Evolutionary conservation across 2,113 vertebrate genomes (phyloP).

Genomic region (Dinomys branickii): DNA sequence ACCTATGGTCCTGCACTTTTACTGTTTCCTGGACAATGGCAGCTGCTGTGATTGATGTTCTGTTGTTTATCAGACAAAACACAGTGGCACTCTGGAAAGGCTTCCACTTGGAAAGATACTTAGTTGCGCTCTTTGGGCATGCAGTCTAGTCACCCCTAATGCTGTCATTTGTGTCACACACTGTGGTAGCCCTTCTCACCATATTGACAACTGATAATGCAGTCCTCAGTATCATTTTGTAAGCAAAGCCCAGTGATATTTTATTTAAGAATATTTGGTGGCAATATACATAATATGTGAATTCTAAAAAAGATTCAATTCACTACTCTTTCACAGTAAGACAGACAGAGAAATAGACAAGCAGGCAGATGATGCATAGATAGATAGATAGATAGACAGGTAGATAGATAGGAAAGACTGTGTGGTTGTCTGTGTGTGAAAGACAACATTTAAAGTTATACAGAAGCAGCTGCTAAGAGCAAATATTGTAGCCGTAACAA

Average conservation of each 20-base stretch:
- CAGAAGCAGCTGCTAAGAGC: not conserved
- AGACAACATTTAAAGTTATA: not conserved
- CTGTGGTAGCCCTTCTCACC: not conserved
- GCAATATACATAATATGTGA: not conserved
- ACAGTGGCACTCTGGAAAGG: not conserved
- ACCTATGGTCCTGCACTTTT: not conserved
- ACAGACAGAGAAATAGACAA: not conserved
- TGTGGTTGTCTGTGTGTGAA: not conserved
- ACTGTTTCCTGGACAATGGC: not conserved
- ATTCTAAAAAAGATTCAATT: not conserved
- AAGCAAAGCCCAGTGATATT: not conserved
- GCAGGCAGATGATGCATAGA: not conserved
- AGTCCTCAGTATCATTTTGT: not conserved
- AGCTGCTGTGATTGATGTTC: not conserved
- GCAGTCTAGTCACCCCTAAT: not conserved
- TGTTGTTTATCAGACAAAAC: slow-evolving; percentile 4
- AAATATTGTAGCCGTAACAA: not conserved
- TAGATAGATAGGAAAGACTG: not conserved
- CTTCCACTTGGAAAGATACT: not conserved
- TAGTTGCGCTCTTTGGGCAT: not conserved
- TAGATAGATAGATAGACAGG: not conserved
- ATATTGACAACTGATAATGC: not conserved
- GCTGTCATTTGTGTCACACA: not conserved
- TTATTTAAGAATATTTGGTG: slow-evolving; percentile 26
- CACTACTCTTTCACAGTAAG: not conserved